Percentiles rank a stretch among this genome's conserved stretches.
Conservation (phyloP, 2,888 invertebrate genomes). For the Agapostemon virescens region DNA sequence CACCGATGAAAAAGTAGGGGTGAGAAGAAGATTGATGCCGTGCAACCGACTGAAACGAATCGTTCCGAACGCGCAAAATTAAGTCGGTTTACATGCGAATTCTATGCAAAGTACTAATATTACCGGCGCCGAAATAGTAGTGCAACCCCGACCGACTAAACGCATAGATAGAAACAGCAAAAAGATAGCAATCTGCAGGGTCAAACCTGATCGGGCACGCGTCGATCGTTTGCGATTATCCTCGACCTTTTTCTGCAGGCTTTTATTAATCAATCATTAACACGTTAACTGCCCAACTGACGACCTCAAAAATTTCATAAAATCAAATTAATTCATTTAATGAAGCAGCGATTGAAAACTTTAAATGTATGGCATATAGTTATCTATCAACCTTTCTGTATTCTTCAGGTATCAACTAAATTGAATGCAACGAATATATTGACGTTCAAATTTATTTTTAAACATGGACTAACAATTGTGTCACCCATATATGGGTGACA, state of each 20-base stretch:
- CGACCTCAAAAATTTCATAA: too few relatives aligned
- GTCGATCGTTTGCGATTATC: not conserved
- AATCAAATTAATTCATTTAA: too few relatives aligned
- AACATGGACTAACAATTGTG: too few relatives aligned
- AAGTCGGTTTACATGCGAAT: not conserved
- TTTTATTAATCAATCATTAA: not conserved
- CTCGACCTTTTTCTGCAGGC: not conserved
- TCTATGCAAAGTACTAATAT: not conserved
- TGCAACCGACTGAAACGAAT: constrained; percentile 16
- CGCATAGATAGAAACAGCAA: not conserved
- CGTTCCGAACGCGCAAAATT: constrained; percentile 23
- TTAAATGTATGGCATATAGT: too few relatives aligned
- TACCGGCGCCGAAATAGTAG: not conserved
- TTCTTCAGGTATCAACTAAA: too few relatives aligned
- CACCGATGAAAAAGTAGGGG: constrained; percentile 46
- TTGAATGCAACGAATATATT: too few relatives aligned
- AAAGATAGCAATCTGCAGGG: not conserved
- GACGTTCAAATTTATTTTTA: too few relatives aligned
- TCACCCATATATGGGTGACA: too few relatives aligned
- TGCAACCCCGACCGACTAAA: not conserved
- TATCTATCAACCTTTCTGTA: too few relatives aligned
- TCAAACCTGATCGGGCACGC: not conserved
- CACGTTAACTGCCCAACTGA: too few relatives aligned
- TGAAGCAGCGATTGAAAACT: too few relatives aligned
- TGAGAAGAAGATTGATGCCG: constrained; percentile 51